Percentiles rank a stretch among this genome's conserved stretches.
phyloP scores from a whole-genome alignment of 2,113 vertebrate genomes.

The Carassius carassius region DNA sequence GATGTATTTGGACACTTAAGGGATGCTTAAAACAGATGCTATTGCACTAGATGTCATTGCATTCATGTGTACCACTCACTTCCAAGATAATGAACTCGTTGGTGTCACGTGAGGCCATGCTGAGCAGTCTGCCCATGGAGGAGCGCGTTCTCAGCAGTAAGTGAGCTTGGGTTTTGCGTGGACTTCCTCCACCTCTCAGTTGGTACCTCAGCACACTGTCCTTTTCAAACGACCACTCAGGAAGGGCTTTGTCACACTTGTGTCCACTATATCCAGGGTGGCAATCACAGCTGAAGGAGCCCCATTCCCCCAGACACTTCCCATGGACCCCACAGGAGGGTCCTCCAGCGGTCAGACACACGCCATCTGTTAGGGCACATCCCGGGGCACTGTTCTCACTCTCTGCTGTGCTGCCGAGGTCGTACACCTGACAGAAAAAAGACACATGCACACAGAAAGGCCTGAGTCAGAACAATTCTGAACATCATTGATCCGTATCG shows the following conservation, averaged over 20 bases:
- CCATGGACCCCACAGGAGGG: constrained; percentile 82
- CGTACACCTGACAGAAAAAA: constrained; percentile 77
- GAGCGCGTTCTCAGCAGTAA: constrained; percentile 82
- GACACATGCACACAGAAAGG: constrained; percentile 40
- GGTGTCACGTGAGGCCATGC: constrained; percentile 72
- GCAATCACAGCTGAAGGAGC: constrained; percentile 84
- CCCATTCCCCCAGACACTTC: constrained; percentile 82
- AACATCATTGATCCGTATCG: constrained; percentile 24
- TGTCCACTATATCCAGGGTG: constrained; percentile 80
- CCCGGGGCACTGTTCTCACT: constrained; percentile 80
- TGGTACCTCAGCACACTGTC: constrained; percentile 78
- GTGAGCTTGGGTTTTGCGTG: constrained; percentile 74
- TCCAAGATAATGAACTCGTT: constrained; percentile 76
- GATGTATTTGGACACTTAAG: background rate
- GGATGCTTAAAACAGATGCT: background rate
- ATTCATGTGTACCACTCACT: constrained; percentile 64
- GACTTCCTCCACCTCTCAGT: constrained; percentile 70
- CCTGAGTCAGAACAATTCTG: constrained; percentile 37
- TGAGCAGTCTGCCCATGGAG: constrained; percentile 76
- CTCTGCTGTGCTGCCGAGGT: constrained; percentile 82
- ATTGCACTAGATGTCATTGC: background rate
- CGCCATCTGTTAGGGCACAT: constrained; percentile 77
- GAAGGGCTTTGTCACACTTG: constrained; percentile 80
- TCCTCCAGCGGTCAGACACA: constrained; percentile 74
- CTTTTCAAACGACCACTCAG: constrained; percentile 84